These are phyloP conservation scores for Thermophis baileyi DNA, from an alignment of 2,113 vertebrate genomes.

Conservation along the genomic window DNA sequence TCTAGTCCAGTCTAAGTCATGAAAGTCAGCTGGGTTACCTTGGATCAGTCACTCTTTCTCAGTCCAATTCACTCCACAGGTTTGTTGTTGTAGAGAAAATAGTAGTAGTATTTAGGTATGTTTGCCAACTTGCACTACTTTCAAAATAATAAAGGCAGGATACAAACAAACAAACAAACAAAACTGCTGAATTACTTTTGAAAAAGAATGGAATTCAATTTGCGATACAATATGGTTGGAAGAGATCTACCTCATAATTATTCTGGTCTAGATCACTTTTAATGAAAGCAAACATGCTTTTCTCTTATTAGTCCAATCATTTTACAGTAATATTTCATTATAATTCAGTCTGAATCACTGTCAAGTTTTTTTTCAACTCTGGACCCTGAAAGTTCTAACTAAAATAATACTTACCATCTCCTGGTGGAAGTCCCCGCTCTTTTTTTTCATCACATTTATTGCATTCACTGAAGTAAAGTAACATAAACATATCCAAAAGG, in stretches of 20 bases:
- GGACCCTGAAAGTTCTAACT: background rate
- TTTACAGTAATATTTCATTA: background rate
- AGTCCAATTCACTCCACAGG: background rate
- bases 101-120: background rate
- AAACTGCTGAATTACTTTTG: background rate
- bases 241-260: background rate
- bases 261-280: background rate
- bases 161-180: background rate
- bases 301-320: background rate
- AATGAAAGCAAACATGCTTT: background rate
- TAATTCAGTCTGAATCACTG: background rate
- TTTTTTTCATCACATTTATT: conserved; percentile 98
- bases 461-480: conserved; percentile 99
- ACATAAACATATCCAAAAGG: conserved; percentile 97
- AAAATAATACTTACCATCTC: conserved; percentile 71
- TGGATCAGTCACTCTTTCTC: background rate
- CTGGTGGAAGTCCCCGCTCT: conserved; percentile 86
- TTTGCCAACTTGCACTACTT: background rate
- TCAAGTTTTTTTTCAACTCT: background rate
- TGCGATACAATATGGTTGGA: background rate
- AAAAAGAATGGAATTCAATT: background rate
- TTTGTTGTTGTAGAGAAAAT: background rate
- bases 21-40: background rate
- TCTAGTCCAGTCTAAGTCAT: background rate
- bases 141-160: background rate